Conservation (phyloP, 1,140 invertebrate genomes). For the Bombus confusus region DNA sequence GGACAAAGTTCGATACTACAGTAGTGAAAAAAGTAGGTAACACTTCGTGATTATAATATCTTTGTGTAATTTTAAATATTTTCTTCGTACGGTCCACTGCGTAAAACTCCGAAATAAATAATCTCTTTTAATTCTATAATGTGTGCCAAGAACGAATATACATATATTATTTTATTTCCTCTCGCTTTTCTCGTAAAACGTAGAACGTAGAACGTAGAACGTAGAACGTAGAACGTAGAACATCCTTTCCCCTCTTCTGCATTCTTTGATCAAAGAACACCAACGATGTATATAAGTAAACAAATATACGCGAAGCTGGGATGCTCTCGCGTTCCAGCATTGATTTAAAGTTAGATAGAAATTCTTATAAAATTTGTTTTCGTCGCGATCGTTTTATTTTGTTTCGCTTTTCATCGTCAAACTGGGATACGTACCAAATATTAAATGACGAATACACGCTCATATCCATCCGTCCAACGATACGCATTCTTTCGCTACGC, state of each 20-base stretch:
- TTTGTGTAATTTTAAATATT: no score
- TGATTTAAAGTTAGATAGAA: slow-evolving; percentile 6
- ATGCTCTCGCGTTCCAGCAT: not conserved
- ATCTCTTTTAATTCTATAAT: no score
- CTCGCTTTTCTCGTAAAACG: not conserved
- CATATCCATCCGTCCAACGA: no score
- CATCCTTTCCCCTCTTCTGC: not conserved
- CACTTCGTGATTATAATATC: no score
- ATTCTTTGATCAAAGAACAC: not conserved
- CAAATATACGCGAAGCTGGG: not conserved
- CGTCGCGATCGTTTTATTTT: not conserved
- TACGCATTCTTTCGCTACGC: not conserved
- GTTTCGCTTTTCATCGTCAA: not conserved
- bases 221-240: not conserved
- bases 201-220: not conserved
- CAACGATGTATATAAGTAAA: not conserved
- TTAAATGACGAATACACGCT: not conserved
- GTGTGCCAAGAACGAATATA: no score
- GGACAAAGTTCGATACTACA: no score
- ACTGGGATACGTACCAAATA: slow-evolving; percentile 5
- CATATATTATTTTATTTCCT: not conserved
- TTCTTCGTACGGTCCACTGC: no score
- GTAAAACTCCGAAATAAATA: no score
- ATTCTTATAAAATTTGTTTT: slow-evolving; percentile 13
- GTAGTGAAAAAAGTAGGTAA: no score